A percentile compares a stretch with the other conserved stretches of the same genome.
These are phyloP conservation scores for Chrysolophus pictus DNA, from an alignment of 2,797 vertebrate species.

Conservation along the genomic window DNA sequence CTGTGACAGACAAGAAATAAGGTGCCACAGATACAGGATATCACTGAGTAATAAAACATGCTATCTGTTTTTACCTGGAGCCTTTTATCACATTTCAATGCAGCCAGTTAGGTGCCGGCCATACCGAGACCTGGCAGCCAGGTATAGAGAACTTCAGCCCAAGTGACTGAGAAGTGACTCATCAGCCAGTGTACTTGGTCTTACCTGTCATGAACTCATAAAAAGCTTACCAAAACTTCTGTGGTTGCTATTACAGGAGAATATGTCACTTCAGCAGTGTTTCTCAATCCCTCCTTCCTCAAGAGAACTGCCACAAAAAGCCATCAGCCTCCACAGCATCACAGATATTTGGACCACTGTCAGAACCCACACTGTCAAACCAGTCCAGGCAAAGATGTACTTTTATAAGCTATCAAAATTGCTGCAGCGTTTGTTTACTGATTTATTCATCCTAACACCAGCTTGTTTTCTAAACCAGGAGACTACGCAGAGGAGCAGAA, in stretches of 20 bases:
- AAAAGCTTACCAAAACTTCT: neutral
- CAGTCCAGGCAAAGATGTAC: neutral
- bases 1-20: neutral
- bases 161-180: neutral
- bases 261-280: neutral
- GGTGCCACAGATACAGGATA: neutral
- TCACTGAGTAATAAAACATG: neutral
- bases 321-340: neutral
- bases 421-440: neutral
- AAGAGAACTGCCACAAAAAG: neutral
- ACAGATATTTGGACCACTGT: neutral
- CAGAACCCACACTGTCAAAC: neutral
- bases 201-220: neutral
- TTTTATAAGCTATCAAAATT: neutral
- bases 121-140: neutral
- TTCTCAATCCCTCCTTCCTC: neutral
- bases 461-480: neutral
- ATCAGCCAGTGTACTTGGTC: neutral
- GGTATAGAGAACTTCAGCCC: neutral
- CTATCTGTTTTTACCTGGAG: neutral
- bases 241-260: neutral
- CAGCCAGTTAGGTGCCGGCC: neutral
- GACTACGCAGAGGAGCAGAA: neutral
- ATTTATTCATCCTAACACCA: neutral
- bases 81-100: neutral